phyloP scores from a whole-genome alignment of 2,113 vertebrate genomes.

The Coryphaenoides rupestris region DNA sequence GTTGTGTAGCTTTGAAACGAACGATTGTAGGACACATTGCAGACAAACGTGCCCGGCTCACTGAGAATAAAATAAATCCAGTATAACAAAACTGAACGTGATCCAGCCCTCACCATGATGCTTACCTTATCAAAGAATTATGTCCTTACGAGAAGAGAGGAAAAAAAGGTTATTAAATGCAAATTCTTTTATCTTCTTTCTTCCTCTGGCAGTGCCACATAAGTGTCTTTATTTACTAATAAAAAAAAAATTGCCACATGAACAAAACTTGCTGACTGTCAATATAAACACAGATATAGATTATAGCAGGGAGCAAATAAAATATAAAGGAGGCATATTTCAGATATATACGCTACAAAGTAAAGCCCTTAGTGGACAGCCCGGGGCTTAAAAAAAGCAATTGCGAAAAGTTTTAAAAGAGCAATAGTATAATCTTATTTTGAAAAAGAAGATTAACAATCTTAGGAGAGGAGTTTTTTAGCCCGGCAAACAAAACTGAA shows the following conservation, averaged over 20 bases:
- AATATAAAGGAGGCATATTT: constrained; percentile 55
- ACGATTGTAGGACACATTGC: constrained; percentile 18
- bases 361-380: constrained; percentile 67
- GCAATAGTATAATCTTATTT: constrained; percentile 64
- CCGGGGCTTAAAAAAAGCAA: constrained; percentile 59
- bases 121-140: constrained; percentile 62
- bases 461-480: constrained; percentile 37
- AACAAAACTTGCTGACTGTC: constrained; percentile 70
- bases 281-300: constrained; percentile 69
- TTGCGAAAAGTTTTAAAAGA: constrained; percentile 62
- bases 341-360: constrained; percentile 61
- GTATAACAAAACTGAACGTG: constrained; percentile 51
- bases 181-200: constrained; percentile 70
- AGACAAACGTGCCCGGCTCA: constrained; percentile 19
- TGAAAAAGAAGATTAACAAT: constrained; percentile 67
- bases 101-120: constrained; percentile 63
- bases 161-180: constrained; percentile 65
- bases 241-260: constrained; percentile 55
- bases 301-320: constrained; percentile 63
- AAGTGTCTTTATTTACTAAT: constrained; percentile 58
- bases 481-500: constrained; percentile 47
- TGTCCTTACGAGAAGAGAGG: constrained; percentile 46
- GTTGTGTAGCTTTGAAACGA: background rate
- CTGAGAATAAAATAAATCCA: constrained; percentile 38
- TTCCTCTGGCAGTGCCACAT: constrained; percentile 45